A percentile compares a stretch with the other conserved stretches of the same genome.
phyloP scores from a whole-genome alignment of 2,113 vertebrate genomes.

The Struthidea cinerea region DNA sequence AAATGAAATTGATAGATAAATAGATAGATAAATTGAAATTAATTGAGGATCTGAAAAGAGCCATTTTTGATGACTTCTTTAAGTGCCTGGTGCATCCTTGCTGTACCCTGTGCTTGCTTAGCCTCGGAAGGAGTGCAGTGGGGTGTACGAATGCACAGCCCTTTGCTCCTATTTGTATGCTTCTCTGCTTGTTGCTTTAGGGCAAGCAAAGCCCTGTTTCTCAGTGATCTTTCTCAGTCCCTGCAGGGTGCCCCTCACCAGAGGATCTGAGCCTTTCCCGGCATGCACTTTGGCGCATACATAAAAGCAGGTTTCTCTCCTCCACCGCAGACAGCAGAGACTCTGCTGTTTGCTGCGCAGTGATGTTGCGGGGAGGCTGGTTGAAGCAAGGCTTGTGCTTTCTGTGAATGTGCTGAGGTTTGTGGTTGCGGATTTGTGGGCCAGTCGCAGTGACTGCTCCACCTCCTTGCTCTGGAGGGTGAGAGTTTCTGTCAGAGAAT shows the following conservation, averaged over 20 bases:
- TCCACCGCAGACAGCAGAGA: not conserved
- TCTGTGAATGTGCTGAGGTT: not conserved
- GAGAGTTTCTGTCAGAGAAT: not conserved
- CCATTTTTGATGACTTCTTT: not conserved
- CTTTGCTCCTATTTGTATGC: not conserved
- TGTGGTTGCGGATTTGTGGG: not conserved
- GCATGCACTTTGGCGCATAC: constrained; percentile 7
- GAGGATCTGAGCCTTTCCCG: constrained; percentile 6
- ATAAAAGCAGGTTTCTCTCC: constrained; percentile 20
- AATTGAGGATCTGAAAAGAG: not conserved
- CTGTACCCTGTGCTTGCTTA: not conserved
- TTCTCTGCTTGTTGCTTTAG: constrained; percentile 18
- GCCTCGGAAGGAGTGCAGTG: not conserved
- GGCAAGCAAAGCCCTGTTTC: not conserved
- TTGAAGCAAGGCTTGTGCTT: not conserved
- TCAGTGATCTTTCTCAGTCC: constrained; percentile 7
- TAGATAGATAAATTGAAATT: too few species aligned
- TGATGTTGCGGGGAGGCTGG: not conserved
- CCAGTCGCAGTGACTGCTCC: not conserved
- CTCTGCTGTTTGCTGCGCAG: not conserved
- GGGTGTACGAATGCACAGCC: not conserved
- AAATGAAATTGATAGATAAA: too few species aligned
- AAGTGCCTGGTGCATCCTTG: not conserved
- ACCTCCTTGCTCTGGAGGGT: not conserved
- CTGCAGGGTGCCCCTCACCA: constrained; percentile 35